Conservation (phyloP, 2,797 vertebrate species). For the Myioborus miniatus region DNA sequence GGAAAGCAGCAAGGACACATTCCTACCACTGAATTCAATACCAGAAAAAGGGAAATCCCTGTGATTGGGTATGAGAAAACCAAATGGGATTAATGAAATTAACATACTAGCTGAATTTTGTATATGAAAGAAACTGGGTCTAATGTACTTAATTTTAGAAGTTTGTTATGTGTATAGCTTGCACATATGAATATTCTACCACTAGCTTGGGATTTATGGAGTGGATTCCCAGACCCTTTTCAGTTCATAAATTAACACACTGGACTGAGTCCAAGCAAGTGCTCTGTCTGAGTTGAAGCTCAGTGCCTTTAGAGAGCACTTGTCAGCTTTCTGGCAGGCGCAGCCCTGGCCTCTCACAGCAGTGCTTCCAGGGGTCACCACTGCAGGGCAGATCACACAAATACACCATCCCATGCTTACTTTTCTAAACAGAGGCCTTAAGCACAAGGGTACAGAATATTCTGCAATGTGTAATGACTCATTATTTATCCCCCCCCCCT, state of each 20-base stretch:
- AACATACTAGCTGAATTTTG: neutral
- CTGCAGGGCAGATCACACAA: neutral
- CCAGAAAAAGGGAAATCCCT: neutral
- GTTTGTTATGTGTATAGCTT: neutral
- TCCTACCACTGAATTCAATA: neutral
- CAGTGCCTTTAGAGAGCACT: neutral
- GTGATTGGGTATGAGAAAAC: neutral
- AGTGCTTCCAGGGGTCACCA: neutral
- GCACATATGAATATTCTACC: neutral
- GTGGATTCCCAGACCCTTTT: neutral
- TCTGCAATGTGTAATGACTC: neutral
- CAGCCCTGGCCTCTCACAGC: neutral
- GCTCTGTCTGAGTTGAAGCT: neutral
- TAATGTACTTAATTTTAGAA: neutral
- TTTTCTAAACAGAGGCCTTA: conserved; percentile 3
- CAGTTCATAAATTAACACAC: conserved; percentile 6
- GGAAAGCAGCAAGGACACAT: neutral
- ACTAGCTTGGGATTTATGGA: neutral
- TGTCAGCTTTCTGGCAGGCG: neutral
- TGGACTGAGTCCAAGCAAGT: neutral
- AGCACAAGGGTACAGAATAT: neutral
- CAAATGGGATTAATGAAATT: neutral
- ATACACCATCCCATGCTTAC: neutral
- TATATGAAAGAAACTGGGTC: neutral
- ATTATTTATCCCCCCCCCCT: neutral